Conservation (phyloP, 2,113 vertebrate genomes). For the Galbula dea region DNA sequence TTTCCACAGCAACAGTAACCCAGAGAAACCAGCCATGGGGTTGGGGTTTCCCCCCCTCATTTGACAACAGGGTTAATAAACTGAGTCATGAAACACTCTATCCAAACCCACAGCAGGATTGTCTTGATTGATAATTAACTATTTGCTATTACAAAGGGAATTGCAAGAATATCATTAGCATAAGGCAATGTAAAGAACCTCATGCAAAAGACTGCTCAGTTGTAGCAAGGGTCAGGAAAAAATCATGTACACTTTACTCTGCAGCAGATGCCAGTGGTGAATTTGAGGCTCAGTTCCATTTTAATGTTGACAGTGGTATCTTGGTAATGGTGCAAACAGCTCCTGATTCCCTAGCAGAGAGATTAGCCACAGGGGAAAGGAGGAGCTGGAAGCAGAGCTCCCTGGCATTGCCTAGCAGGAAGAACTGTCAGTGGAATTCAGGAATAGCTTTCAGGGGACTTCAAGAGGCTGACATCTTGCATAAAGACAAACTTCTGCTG, state of each 20-base stretch:
- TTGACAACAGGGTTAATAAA: slow-evolving; percentile 55
- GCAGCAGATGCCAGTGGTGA: background rate
- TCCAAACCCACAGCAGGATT: background rate
- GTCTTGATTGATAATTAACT: background rate
- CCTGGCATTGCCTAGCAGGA: background rate
- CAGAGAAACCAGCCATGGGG: slow-evolving; percentile 24
- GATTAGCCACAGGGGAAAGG: background rate
- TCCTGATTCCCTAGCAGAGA: background rate
- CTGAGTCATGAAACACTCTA: background rate
- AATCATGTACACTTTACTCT: background rate
- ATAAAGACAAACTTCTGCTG: background rate
- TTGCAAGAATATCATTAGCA: background rate
- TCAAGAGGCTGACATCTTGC: background rate
- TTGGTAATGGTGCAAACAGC: background rate
- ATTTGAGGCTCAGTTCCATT: background rate
- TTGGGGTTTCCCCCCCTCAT: background rate
- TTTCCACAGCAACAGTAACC: slow-evolving; percentile 70
- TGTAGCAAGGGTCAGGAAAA: background rate
- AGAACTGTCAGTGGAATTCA: background rate
- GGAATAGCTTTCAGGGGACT: background rate
- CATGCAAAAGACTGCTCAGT: background rate
- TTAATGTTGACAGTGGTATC: background rate
- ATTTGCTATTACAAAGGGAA: background rate
- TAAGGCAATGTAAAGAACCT: background rate
- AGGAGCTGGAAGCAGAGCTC: background rate